Percentiles rank a stretch among this genome's conserved stretches.
Evolutionary conservation across 1,140 invertebrate genomes (phyloP).

Genomic region (Dolichoris vasculosae): DNA sequence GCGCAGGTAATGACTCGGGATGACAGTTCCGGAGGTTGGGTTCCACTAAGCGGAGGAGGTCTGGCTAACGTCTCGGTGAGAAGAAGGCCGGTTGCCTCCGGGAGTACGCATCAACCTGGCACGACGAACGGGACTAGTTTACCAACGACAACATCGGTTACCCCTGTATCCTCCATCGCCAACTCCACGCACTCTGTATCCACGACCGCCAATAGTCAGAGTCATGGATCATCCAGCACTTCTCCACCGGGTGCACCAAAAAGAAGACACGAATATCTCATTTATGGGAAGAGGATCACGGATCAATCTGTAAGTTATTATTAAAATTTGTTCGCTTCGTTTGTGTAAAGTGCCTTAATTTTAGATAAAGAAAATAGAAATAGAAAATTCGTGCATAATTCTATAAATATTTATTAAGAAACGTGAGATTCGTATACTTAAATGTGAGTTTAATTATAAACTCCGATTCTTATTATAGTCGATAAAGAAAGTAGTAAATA

Average conservation of each 20-base stretch:
- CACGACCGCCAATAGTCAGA: constrained; percentile 55
- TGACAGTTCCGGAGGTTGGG: constrained; percentile 96
- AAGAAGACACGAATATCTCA: constrained; percentile 88
- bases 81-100: constrained; percentile 76
- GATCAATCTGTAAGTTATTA: constrained; percentile 86
- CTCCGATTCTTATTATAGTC: too few species aligned
- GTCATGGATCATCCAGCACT: constrained; percentile 65
- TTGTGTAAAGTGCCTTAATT: neutral
- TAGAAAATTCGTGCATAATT: too few species aligned
- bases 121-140: constrained; percentile 61
- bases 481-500: too few species aligned
- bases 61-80: constrained; percentile 93
- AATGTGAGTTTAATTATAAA: too few species aligned
- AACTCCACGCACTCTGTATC: constrained; percentile 60
- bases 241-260: constrained; percentile 69
- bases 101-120: constrained; percentile 57
- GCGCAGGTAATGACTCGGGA: constrained; percentile 99
- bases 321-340: neutral
- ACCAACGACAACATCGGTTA: constrained; percentile 55
- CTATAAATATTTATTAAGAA: neutral
- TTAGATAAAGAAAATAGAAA: neutral
- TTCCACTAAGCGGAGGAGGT: constrained; percentile 93
- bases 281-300: constrained; percentile 92
- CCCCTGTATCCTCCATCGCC: constrained; percentile 54
- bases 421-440: neutral